Evolutionary conservation across 1,140 invertebrate genomes (phyloP).

Genomic region (Eueides isabella): DNA sequence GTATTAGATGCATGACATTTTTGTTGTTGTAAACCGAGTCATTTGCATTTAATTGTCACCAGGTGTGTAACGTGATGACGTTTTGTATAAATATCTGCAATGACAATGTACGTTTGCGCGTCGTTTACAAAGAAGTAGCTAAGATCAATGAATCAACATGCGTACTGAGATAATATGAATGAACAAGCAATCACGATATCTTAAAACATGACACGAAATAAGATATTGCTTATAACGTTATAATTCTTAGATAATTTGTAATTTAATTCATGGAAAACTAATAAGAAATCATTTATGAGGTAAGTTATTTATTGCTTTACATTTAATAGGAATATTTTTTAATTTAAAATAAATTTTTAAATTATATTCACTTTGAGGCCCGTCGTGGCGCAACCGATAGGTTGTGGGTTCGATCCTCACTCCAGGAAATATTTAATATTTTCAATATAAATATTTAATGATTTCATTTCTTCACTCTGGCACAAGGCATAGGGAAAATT

Average conservation of each 20-base stretch:
- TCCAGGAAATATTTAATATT: no score
- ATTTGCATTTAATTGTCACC: conserved; percentile 58
- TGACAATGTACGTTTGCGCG: conserved; percentile 33
- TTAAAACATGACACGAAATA: background rate
- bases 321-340: background rate
- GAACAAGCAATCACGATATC: conserved; percentile 1
- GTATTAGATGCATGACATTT: conserved; percentile 49
- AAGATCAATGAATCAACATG: background rate
- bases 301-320: background rate
- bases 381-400: no score
- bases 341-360: no score
- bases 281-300: background rate
- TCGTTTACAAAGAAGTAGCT: conserved; percentile 21
- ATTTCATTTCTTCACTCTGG: no score
- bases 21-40: conserved; percentile 37
- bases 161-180: background rate
- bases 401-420: no score
- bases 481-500: no score
- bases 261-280: background rate
- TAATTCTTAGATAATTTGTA: background rate
- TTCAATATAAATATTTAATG: no score
- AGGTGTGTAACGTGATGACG: conserved; percentile 45
- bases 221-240: background rate
- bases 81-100: conserved; percentile 47
- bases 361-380: no score